A percentile compares a stretch with the other conserved stretches of the same genome.
Evolutionary conservation across 1,140 invertebrate genomes (phyloP).

Genomic region (Dreissena polymorpha): DNA sequence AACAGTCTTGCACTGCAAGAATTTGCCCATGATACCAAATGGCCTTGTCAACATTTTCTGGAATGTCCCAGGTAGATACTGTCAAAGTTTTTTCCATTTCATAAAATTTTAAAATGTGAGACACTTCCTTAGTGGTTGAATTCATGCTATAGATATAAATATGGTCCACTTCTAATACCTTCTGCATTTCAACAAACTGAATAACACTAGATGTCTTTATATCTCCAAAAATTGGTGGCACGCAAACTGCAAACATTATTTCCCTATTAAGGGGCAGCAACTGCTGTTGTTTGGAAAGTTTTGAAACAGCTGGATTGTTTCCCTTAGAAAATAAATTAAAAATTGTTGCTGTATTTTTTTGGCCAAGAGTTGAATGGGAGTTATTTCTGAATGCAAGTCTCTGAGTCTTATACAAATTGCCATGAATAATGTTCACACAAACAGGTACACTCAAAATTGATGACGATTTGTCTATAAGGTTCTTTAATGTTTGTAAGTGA

Average conservation of each 20-base stretch:
- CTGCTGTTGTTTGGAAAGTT: not conserved
- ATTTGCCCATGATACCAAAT: slow-evolving; percentile 79
- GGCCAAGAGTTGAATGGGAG: too few species aligned
- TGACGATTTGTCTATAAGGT: too few species aligned
- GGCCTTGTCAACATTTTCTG: slow-evolving; percentile 54
- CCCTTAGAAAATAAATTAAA: too few species aligned
- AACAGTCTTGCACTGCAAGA: slow-evolving; percentile 76
- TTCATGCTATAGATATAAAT: slow-evolving; percentile 74
- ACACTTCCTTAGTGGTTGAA: slow-evolving; percentile 60
- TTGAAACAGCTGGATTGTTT: too few species aligned
- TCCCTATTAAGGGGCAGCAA: not conserved
- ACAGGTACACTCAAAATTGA: too few species aligned
- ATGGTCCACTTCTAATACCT: slow-evolving; percentile 72
- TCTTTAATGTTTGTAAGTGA: too few species aligned
- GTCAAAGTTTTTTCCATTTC: slow-evolving; percentile 59
- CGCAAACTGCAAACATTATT: slow-evolving; percentile 82
- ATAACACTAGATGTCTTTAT: slow-evolving; percentile 69
- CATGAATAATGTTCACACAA: too few species aligned
- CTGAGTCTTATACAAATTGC: too few species aligned
- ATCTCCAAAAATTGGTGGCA: slow-evolving; percentile 77
- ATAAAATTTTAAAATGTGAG: slow-evolving; percentile 69
- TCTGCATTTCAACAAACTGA: slow-evolving; percentile 76
- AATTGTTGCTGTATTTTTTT: too few species aligned
- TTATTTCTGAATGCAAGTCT: too few species aligned
- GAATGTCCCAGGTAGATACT: slow-evolving; percentile 69